Conservation (phyloP, 2,797 vertebrate species). For the Ceryle rudis region DNA sequence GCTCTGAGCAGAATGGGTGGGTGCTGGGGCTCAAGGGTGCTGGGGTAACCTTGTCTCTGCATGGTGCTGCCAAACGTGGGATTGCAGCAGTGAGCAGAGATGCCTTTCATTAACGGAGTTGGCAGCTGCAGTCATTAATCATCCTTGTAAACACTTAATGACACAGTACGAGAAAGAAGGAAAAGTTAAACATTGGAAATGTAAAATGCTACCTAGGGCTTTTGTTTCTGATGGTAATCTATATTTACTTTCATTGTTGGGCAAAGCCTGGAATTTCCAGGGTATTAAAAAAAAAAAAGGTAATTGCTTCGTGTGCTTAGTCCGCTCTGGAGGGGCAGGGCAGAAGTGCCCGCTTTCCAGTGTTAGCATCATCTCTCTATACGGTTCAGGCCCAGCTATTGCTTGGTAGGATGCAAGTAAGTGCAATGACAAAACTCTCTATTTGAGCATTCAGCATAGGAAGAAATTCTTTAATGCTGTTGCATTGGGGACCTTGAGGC, state of each 20-base stretch:
- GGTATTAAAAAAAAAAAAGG: neutral
- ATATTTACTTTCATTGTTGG: neutral
- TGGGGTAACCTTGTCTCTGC: constrained; percentile 4
- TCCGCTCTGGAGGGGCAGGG: neutral
- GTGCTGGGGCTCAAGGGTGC: neutral
- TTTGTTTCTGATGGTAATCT: neutral
- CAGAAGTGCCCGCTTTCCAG: neutral
- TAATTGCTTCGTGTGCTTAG: neutral
- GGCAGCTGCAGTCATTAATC: constrained; percentile 68
- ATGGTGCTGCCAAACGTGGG: neutral
- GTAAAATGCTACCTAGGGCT: constrained; percentile 22
- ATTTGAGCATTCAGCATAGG: neutral
- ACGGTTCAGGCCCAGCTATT: neutral
- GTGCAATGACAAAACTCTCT: neutral
- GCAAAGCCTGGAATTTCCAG: neutral
- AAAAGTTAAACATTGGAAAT: constrained; percentile 42
- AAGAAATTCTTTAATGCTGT: neutral
- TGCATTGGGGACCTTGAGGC: neutral
- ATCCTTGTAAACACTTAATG: constrained; percentile 69
- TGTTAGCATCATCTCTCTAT: no score
- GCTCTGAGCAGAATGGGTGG: accelerated
- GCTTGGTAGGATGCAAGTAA: neutral
- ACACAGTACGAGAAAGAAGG: constrained; percentile 17
- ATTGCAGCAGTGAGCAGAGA: constrained; percentile 19
- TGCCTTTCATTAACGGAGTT: constrained; percentile 36